Conservation (phyloP, 2,797 vertebrate species). For the Pelobates cultripes region DNA sequence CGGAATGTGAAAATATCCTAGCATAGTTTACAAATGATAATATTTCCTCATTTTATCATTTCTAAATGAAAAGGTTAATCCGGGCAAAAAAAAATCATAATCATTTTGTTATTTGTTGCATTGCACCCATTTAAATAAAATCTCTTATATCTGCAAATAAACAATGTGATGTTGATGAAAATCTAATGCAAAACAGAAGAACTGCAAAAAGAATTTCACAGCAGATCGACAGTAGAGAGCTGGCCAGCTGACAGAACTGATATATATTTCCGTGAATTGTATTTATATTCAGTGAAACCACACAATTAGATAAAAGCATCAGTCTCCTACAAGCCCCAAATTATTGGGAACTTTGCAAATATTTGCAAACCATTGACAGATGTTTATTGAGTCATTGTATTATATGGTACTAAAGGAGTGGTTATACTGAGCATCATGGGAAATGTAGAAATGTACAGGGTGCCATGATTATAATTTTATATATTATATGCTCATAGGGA, state of each 20-base stretch:
- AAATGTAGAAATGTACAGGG: too few species aligned
- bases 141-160: conserved; percentile 6
- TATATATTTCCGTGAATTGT: background rate
- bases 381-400: too few species aligned
- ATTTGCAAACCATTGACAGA: too few species aligned
- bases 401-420: too few species aligned
- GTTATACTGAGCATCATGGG: too few species aligned
- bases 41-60: background rate
- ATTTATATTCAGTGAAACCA: conserved; percentile 14
- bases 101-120: background rate
- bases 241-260: conserved; percentile 2
- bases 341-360: background rate
- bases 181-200: conserved; percentile 11
- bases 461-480: too few species aligned
- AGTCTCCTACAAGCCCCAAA: too few species aligned
- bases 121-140: background rate
- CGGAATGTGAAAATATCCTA: too few species aligned
- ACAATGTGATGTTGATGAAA: conserved; percentile 22
- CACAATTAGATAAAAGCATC: background rate
- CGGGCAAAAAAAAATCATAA: background rate
- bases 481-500: too few species aligned
- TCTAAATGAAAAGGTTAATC: background rate
- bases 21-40: background rate
- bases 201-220: conserved; percentile 6
- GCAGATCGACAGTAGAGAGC: background rate